Evolutionary conservation across 2,797 vertebrate species (phyloP).

Genomic region (Brachyalestes nurse): DNA sequence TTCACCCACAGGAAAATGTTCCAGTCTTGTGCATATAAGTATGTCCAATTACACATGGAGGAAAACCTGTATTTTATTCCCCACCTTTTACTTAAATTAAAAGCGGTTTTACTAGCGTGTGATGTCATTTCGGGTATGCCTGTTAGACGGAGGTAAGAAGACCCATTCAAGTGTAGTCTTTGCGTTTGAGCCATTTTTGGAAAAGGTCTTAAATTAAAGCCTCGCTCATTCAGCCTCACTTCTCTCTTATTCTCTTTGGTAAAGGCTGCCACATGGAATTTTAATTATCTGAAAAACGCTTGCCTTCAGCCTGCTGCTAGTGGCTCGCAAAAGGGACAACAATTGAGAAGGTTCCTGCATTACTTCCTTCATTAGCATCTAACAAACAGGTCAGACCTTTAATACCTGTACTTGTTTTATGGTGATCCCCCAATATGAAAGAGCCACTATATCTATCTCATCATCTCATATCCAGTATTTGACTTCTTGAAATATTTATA

Average conservation of each 20-base stretch:
- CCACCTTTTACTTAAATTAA: background rate
- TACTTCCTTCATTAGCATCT: constrained; percentile 54
- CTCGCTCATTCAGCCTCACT: background rate
- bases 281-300: constrained; percentile 34
- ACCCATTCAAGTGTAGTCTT: background rate
- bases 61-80: background rate
- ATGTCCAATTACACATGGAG: background rate
- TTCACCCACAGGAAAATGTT: background rate
- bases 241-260: background rate
- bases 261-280: constrained; percentile 8
- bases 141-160: background rate
- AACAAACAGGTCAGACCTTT: constrained; percentile 31
- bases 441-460: constrained; percentile 24
- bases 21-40: background rate
- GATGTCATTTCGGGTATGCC: background rate
- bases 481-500: too few species aligned
- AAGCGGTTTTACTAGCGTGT: constrained; percentile 1
- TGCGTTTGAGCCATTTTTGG: too few species aligned
- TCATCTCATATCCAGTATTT: too few species aligned
- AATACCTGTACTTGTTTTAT: constrained; percentile 56
- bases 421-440: constrained; percentile 52
- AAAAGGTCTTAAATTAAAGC: background rate
- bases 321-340: constrained; percentile 47
- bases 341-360: constrained; percentile 51
- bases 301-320: background rate